A percentile compares a stretch with the other conserved stretches of the same genome.
Conservation (phyloP, 2,113 vertebrate genomes). For the Stigmatopora nigra region DNA sequence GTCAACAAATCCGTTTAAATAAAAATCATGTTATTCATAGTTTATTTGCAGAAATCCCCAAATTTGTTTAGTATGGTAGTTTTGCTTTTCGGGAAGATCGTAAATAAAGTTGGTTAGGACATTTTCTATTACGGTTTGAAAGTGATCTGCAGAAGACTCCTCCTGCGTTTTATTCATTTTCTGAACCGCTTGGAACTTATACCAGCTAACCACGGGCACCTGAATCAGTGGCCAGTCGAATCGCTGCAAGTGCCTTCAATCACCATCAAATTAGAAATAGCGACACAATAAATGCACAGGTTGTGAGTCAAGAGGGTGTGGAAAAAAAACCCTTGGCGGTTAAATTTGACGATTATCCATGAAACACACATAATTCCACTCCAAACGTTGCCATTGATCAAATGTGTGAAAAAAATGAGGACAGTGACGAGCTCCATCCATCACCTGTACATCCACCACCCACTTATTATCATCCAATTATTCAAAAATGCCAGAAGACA, state of each 20-base stretch:
- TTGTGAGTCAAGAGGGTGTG: neutral
- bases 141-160: no score
- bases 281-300: neutral
- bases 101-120: no score
- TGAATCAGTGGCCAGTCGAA: no score
- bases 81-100: no score
- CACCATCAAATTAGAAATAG: neutral
- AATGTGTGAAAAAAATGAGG: neutral
- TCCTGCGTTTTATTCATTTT: no score
- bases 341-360: neutral
- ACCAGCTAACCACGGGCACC: no score
- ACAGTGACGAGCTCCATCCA: neutral
- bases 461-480: neutral
- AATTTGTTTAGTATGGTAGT: no score
- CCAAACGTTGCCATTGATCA: neutral
- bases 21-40: no score
- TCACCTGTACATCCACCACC: neutral
- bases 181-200: no score
- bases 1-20: no score
- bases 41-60: no score
- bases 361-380: neutral
- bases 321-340: neutral
- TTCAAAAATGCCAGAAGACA: neutral
- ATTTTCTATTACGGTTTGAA: no score
- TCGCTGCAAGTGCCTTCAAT: neutral